Evolutionary conservation across 2,113 vertebrate genomes (phyloP).

Genomic region (Clupea harengus): DNA sequence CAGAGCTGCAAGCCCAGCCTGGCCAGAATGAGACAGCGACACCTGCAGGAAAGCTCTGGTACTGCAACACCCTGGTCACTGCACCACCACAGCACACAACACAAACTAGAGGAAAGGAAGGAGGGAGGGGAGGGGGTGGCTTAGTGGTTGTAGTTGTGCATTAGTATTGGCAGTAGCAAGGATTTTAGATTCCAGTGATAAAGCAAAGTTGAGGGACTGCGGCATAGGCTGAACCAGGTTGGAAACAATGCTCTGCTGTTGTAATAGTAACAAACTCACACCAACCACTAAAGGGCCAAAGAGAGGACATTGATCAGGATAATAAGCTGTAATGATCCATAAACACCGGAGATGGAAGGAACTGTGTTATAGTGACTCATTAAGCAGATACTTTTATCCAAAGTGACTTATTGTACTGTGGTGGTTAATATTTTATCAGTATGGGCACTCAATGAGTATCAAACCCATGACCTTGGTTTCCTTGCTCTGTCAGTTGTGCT

Average conservation of each 20-base stretch:
- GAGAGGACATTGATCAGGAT: neutral
- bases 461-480: no score
- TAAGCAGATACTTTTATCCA: no score
- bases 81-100: neutral
- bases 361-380: no score
- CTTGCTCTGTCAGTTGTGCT: neutral
- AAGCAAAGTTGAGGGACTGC: neutral
- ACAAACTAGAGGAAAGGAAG: neutral
- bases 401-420: no score
- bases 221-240: neutral
- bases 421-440: neutral
- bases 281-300: neutral
- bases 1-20: conserved; percentile 69
- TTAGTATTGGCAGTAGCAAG: conserved; percentile 6
- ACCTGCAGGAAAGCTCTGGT: conserved; percentile 72
- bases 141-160: neutral
- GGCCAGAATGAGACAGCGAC: conserved; percentile 65
- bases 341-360: no score
- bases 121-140: neutral
- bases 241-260: neutral
- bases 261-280: neutral
- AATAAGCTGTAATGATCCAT: neutral
- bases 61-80: conserved; percentile 48
- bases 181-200: neutral
- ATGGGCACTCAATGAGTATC: no score